Conservation (phyloP, 2,797 vertebrate genomes). For the Brotula barbata region DNA sequence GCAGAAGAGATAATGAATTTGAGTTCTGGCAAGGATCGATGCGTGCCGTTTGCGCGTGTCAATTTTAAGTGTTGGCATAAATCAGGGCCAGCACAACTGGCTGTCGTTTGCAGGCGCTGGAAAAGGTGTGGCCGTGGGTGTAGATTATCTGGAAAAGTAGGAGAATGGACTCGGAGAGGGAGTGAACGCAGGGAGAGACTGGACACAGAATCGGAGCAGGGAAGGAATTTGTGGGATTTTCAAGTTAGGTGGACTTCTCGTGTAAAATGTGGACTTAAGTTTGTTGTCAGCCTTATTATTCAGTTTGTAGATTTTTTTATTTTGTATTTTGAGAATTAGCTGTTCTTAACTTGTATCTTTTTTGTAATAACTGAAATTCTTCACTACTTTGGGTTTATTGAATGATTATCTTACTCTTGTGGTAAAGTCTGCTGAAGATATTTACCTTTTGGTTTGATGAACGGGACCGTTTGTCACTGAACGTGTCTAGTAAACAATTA, state of each 20-base stretch:
- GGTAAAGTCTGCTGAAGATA: too few species aligned
- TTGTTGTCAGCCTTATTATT: not conserved
- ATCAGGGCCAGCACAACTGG: conserved; percentile 1
- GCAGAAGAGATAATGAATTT: conserved; percentile 4
- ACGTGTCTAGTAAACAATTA: too few species aligned
- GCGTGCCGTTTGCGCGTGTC: conserved; percentile 33
- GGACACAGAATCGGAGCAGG: not conserved
- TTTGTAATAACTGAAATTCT: too few species aligned
- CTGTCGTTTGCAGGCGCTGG: conserved; percentile 10
- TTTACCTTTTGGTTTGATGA: not conserved
- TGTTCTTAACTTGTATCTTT: too few species aligned
- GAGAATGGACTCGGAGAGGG: conserved; percentile 8
- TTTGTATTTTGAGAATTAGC: not conserved
- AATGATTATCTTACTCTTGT: too few species aligned
- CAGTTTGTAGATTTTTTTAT: not conserved
- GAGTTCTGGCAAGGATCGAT: not conserved
- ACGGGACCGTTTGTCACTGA: not conserved
- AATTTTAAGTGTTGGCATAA: conserved; percentile 24
- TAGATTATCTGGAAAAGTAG: conserved; percentile 43
- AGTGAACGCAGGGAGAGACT: not conserved
- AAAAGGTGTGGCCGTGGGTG: conserved; percentile 66
- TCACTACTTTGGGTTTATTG: too few species aligned
- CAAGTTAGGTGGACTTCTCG: conserved; percentile 21
- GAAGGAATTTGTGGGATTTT: conserved; percentile 3
- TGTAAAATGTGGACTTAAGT: not conserved